A percentile compares a stretch with the other conserved stretches of the same genome.
phyloP scores from a whole-genome alignment of 2,888 invertebrate species.

The Parochlus steinenii region DNA sequence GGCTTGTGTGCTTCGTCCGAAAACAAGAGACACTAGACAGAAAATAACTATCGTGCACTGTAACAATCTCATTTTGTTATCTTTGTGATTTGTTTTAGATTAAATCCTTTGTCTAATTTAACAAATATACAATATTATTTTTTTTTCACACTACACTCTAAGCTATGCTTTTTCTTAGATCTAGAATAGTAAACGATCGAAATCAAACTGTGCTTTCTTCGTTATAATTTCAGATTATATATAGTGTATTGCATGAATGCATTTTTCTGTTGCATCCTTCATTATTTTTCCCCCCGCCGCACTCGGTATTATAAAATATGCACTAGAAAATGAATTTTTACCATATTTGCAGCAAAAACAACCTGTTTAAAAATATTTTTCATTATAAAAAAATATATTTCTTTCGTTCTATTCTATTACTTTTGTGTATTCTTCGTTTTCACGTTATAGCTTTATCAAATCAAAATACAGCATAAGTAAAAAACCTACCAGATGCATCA shows the following conservation, averaged over 20 bases:
- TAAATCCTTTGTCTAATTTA: background rate
- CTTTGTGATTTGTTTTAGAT: background rate
- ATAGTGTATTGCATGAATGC: conserved; percentile 9
- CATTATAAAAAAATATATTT: too few species aligned
- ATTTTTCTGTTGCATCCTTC: conserved; percentile 11
- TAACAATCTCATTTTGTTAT: conserved; percentile 13
- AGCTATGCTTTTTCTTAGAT: conserved; percentile 2
- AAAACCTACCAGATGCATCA: too few species aligned
- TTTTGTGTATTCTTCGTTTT: conserved; percentile 2
- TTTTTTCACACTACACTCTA: conserved; percentile 1
- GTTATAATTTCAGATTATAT: conserved; percentile 12
- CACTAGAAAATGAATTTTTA: background rate
- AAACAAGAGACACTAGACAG: conserved; percentile 11
- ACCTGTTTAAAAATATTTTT: too few species aligned
- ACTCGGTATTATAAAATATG: conserved; percentile 3
- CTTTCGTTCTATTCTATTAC: conserved; percentile 22
- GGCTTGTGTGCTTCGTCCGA: conserved; percentile 12
- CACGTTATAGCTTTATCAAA: too few species aligned
- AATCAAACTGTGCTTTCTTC: conserved; percentile 11
- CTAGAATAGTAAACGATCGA: conserved; percentile 11
- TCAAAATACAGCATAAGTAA: too few species aligned
- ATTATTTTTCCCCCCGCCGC: conserved; percentile 4
- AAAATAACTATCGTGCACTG: conserved; percentile 8
- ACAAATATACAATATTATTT: background rate
- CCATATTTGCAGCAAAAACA: background rate